These are phyloP conservation scores for Bothrops jararaca DNA, from an alignment of 2,113 vertebrate genomes.

Conservation along the genomic window DNA sequence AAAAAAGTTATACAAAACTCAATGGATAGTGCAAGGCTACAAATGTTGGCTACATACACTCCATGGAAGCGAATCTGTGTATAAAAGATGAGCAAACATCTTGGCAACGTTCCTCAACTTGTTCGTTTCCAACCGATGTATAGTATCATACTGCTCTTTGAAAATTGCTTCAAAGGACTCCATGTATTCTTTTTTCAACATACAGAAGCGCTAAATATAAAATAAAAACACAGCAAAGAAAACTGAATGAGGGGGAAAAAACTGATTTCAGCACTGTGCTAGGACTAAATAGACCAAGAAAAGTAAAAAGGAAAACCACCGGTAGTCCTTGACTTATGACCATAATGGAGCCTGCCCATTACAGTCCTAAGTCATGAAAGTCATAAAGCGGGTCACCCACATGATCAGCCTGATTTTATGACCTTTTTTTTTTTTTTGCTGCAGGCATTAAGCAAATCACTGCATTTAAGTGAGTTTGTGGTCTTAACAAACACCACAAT, in stretches of 20 bases:
- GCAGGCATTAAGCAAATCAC: not conserved
- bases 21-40: not conserved
- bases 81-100: conserved; percentile 95
- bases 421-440: not conserved
- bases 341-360: not conserved
- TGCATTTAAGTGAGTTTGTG: not conserved
- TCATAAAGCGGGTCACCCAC: not conserved
- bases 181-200: conserved; percentile 98
- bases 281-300: not conserved
- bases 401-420: not conserved
- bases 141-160: conserved; percentile 94
- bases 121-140: conserved; percentile 97
- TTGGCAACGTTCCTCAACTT: conserved; percentile 96
- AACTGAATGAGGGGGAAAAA: not conserved
- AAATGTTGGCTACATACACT: conserved; percentile 80
- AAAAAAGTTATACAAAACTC: not conserved
- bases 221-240: conserved; percentile 7
- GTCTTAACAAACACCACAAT: not conserved
- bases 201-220: conserved; percentile 86
- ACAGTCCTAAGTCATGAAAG: not conserved
- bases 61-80: conserved; percentile 96
- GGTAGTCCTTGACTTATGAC: not conserved
- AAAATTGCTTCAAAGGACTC: conserved; percentile 97
- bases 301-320: not conserved
- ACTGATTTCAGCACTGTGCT: not conserved